A percentile compares a stretch with the other conserved stretches of the same genome.
phyloP scores from a whole-genome alignment of 2,797 vertebrate species.

The Myripristis murdjan region DNA sequence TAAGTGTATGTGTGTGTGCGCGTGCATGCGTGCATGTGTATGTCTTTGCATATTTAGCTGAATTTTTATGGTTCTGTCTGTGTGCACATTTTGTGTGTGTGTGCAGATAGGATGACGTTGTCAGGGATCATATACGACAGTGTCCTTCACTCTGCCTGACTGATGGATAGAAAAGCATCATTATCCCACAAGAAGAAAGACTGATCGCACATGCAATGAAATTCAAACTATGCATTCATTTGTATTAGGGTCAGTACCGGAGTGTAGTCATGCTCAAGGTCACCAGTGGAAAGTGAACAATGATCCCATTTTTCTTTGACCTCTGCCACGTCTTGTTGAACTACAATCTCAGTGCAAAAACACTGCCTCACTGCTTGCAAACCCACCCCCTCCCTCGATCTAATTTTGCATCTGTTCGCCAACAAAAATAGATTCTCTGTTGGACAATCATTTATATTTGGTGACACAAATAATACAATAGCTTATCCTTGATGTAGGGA shows the following conservation, averaged over 20 bases:
- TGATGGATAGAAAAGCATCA: slow-evolving; percentile 28
- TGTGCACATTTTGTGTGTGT: neutral
- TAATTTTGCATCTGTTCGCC: slow-evolving; percentile 58
- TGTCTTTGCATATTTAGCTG: neutral
- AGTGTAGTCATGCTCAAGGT: slow-evolving; percentile 41
- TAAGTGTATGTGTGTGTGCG: neutral
- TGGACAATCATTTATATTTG: slow-evolving; percentile 27
- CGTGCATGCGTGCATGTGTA: neutral
- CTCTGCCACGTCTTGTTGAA: slow-evolving; percentile 46
- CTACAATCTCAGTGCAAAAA: slow-evolving; percentile 20
- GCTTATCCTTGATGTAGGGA: slow-evolving; percentile 21
- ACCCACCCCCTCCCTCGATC: slow-evolving; percentile 30
- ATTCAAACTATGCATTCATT: slow-evolving; percentile 35
- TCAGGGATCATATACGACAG: slow-evolving; percentile 37
- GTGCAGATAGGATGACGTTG: slow-evolving; percentile 8
- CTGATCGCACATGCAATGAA: slow-evolving; percentile 22
- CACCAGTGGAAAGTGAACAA: slow-evolving; percentile 35
- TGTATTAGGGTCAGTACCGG: slow-evolving; percentile 51
- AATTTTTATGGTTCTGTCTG: neutral
- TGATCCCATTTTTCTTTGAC: slow-evolving; percentile 45
- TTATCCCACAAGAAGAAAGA: slow-evolving; percentile 43
- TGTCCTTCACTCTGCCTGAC: slow-evolving; percentile 31
- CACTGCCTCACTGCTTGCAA: neutral
- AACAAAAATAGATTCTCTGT: slow-evolving; percentile 32
- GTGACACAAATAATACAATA: slow-evolving; percentile 50